These are phyloP conservation scores for Spodoptera frugiperda DNA, from an alignment of 1,140 invertebrate species.

Conservation along the genomic window DNA sequence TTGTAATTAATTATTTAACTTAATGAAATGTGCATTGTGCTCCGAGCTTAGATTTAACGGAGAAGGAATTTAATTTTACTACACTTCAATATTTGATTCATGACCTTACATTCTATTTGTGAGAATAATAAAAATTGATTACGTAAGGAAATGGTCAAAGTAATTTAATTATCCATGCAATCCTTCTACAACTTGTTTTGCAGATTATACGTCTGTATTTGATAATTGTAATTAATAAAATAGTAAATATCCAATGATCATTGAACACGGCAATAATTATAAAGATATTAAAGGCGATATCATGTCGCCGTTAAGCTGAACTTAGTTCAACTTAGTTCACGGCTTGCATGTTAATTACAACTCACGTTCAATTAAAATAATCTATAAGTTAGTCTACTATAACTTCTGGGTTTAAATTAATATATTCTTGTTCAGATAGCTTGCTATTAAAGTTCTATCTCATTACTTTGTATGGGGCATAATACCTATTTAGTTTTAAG, in stretches of 20 bases:
- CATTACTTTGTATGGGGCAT: slow-evolving; percentile 33
- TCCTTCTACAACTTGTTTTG: neutral
- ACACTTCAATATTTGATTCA: no score
- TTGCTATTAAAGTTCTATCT: slow-evolving; percentile 38
- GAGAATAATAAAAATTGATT: no score
- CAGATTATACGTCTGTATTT: neutral
- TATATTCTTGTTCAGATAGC: slow-evolving; percentile 32
- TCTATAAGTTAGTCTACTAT: slow-evolving; percentile 34
- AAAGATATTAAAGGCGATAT: slow-evolving; percentile 46
- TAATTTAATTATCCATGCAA: no score
- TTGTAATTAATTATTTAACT: slow-evolving; percentile 17
- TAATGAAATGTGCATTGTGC: slow-evolving; percentile 22
- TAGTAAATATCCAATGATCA: slow-evolving; percentile 17
- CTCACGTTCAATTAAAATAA: slow-evolving; percentile 51
- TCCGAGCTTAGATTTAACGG: neutral
- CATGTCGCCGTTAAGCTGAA: slow-evolving; percentile 25
- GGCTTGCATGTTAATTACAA: slow-evolving; percentile 48
- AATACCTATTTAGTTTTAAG: slow-evolving; percentile 16
- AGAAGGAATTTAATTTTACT: neutral
- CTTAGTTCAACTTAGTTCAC: slow-evolving; percentile 46
- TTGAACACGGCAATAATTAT: slow-evolving; percentile 44
- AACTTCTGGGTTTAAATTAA: slow-evolving; percentile 36
- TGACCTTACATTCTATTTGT: no score
- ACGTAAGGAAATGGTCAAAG: no score
- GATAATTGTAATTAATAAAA: slow-evolving; percentile 27